Evolutionary conservation across 2,113 vertebrate genomes (phyloP), one percentile per base, ranked within the genome.

Genomic region (Hypanus sabinus): DNA sequence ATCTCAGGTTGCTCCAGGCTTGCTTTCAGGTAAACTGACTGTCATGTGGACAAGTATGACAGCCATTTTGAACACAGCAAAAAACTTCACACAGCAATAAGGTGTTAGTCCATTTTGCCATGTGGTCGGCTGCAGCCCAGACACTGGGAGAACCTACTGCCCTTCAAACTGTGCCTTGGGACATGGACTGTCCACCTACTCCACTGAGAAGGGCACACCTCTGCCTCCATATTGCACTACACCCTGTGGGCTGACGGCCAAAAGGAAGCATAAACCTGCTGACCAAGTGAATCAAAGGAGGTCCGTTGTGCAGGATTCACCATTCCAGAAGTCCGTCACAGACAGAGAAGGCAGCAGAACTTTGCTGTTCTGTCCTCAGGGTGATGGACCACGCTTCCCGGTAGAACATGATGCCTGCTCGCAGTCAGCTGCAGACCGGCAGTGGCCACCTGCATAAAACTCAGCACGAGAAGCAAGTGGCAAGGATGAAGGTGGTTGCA

Each of bases 1-100:
- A n/a, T 62, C 85, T 88, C 85, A 88, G 85, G 85, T 88, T 88
- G 85, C 57, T 88, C 62, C 27, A 33, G 30, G 14, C 27, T 88
- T 88, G 57, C 30, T 65, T 87, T 88, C 85, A 88, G 85, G 60
- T 62, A 62, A 14, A 88, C 16, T 88, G 30, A 88, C 85, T 60
- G 57, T 88, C 30, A 8, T 33, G 27, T 60, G 36, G 57, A 30
- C 85, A 88, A 65, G 62, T 20, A 30, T 88, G 85, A 60, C 85
- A 62, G 55, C 57, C 85, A 88, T n/a, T 85, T 88, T 62, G 85
- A 65, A 65, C 12, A 62, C 60, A 88, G 85, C 85, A 88, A 88
- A 88, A 65, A 88, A 88, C 8, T n/a, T 65, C 85, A 88, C 30
- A 88, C 30, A 65, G 85, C 85, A 88, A 88, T 88, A 88, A 88